A percentile compares a stretch with the other conserved stretches of the same genome.
phyloP scores from a whole-genome alignment of 1,140 invertebrate genomes.

The Drosophila truncata region DNA sequence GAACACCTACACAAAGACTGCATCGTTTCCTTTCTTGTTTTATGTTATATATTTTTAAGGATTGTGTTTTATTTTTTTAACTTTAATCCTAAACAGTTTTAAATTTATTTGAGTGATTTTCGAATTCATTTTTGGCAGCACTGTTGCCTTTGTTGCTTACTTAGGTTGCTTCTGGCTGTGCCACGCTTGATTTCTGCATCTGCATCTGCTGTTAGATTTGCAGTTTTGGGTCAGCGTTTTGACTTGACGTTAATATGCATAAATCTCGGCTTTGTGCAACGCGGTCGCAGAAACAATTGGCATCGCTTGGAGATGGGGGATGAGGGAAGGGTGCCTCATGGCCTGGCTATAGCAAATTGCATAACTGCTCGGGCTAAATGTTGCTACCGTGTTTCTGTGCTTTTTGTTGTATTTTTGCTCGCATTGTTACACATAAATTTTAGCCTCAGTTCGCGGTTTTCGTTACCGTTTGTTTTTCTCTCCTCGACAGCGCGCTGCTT shows the following conservation, averaged over 20 bases:
- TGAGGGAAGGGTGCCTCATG: constrained; percentile 4
- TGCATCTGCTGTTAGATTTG: constrained; percentile 37
- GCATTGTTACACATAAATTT: constrained; percentile 78
- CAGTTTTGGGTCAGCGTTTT: constrained; percentile 77
- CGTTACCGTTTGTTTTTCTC: constrained; percentile 42
- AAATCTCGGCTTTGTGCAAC: constrained; percentile 76
- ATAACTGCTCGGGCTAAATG: constrained; percentile 67
- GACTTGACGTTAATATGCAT: constrained; percentile 81
- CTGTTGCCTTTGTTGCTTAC: background rate
- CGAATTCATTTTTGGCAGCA: background rate
- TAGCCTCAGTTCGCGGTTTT: constrained; percentile 41
- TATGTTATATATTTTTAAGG: too few species aligned
- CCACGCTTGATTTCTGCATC: constrained; percentile 66
- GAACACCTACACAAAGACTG: background rate
- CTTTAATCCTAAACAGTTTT: background rate
- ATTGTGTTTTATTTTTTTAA: too few species aligned
- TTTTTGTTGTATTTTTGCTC: constrained; percentile 31
- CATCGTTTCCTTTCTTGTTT: background rate
- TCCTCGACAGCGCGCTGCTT: constrained; percentile 37
- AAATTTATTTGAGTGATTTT: background rate
- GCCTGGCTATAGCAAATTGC: constrained; percentile 48
- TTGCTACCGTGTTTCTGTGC: constrained; percentile 38
- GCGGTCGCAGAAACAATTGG: constrained; percentile 65
- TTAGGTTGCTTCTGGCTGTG: constrained; percentile 32
- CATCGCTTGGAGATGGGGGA: constrained; percentile 11